Percentiles rank a stretch among this genome's conserved stretches.
These are phyloP conservation scores for Melanargia galathea DNA, from an alignment of 2,888 invertebrate species.

Conservation along the genomic window DNA sequence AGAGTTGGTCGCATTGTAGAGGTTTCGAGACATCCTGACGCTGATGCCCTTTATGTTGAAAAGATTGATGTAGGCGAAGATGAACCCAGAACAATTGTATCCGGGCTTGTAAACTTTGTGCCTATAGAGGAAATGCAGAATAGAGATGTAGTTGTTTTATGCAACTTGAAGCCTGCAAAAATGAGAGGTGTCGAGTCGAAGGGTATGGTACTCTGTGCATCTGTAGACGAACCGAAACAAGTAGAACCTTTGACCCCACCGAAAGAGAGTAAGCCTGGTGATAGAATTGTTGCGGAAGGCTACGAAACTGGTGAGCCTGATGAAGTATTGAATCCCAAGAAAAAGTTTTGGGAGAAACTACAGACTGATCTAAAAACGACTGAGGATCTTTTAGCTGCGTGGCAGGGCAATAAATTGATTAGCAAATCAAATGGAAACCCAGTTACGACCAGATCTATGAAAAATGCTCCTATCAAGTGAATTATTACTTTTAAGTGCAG, in stretches of 20 bases:
- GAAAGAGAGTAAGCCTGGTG: constrained; percentile 89
- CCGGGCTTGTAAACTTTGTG: constrained; percentile 96
- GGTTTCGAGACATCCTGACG: constrained; percentile 94
- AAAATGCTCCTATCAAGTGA: constrained; percentile 92
- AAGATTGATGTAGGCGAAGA: constrained; percentile 94
- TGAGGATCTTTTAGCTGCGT: constrained; percentile 87
- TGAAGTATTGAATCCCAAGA: constrained; percentile 95
- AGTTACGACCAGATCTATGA: constrained; percentile 88
- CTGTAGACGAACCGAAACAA: constrained; percentile 88
- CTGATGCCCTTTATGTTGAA: constrained; percentile 95
- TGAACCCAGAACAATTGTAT: constrained; percentile 87
- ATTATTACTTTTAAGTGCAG: constrained; percentile 8
- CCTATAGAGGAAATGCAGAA: constrained; percentile 95
- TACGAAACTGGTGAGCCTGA: constrained; percentile 90
- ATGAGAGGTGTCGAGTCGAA: constrained; percentile 95
- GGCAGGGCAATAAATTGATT: constrained; percentile 91
- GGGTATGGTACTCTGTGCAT: constrained; percentile 97
- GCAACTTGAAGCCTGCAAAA: constrained; percentile 98
- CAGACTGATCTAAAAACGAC: constrained; percentile 90
- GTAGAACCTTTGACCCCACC: constrained; percentile 94
- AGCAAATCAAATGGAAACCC: constrained; percentile 87
- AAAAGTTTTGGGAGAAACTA: constrained; percentile 98
- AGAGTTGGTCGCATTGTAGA: constrained; percentile 93
- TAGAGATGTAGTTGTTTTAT: constrained; percentile 94
- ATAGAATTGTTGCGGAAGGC: constrained; percentile 91